These are phyloP conservation scores for Tachyglossus aculeatus DNA, from an alignment of 2,797 vertebrate species.

Conservation along the genomic window DNA sequence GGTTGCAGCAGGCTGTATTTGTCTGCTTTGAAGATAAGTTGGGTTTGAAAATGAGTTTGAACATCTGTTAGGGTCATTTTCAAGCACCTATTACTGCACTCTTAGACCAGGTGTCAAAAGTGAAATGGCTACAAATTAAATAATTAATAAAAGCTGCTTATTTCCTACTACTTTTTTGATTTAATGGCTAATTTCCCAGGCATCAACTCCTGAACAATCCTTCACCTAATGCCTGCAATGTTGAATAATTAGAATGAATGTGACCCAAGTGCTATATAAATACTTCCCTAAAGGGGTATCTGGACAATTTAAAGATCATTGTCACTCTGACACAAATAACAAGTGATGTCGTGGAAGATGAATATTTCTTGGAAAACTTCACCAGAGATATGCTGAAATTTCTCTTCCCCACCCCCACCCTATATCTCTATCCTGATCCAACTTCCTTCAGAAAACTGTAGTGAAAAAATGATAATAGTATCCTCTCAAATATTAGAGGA, in stretches of 20 bases:
- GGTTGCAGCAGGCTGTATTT: no score
- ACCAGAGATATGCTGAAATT: no score
- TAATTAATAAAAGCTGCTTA: constrained; percentile 28
- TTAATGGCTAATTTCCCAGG: constrained; percentile 26
- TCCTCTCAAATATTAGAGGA: no score
- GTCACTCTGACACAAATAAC: not conserved
- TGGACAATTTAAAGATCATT: no score
- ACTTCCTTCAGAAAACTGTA: no score
- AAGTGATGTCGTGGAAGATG: no score
- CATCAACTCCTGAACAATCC: constrained; percentile 19
- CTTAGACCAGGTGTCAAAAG: not conserved
- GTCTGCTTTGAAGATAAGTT: no score
- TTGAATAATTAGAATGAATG: constrained; percentile 30
- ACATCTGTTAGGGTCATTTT: not conserved
- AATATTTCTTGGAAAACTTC: no score
- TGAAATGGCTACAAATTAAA: not conserved
- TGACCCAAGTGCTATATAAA: constrained; percentile 35
- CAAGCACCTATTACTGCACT: not conserved
- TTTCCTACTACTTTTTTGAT: not conserved
- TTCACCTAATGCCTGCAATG: constrained; percentile 2
- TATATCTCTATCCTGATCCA: no score
- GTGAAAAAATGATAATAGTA: no score
- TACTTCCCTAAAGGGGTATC: not conserved
- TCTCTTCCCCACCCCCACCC: no score
- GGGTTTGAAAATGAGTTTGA: no score